A percentile compares a stretch with the other conserved stretches of the same genome.
Evolutionary conservation across 2,888 invertebrate genomes (phyloP).

Genomic region (Crepidodera aurea): DNA sequence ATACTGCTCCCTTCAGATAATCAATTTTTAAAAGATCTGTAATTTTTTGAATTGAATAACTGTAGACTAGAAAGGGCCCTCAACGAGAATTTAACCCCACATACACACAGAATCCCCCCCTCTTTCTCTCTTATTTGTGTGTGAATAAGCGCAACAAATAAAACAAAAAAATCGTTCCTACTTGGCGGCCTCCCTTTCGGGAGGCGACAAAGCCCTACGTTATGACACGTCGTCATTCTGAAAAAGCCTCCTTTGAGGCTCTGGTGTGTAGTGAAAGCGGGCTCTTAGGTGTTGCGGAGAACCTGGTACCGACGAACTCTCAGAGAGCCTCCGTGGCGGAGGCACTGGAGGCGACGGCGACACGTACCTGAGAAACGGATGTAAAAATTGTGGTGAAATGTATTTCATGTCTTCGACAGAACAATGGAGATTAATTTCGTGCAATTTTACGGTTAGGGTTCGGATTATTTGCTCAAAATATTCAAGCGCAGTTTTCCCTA

Average conservation of each 20-base stretch:
- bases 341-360: conserved; percentile 70
- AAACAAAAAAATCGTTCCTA: conserved; percentile 19
- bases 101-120: too few relatives aligned
- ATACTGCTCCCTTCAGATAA: too few relatives aligned
- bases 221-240: conserved; percentile 59
- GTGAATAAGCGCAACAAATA: conserved; percentile 3
- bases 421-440: too few relatives aligned
- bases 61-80: too few relatives aligned
- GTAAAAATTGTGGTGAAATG: too few relatives aligned
- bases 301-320: conserved; percentile 73
- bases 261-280: conserved; percentile 68
- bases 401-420: too few relatives aligned
- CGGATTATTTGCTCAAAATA: too few relatives aligned
- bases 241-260: conserved; percentile 66
- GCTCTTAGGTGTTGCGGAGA: conserved; percentile 74
- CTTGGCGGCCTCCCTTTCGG: conserved; percentile 1
- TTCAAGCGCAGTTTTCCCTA: too few relatives aligned
- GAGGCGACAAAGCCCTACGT: conserved; percentile 41
- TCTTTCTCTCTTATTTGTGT: background rate
- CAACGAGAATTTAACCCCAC: too few relatives aligned
- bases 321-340: conserved; percentile 71
- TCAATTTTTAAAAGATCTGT: too few relatives aligned
- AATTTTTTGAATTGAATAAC: too few relatives aligned
- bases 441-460: too few relatives aligned
- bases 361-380: conserved; percentile 62